Evolutionary conservation across 2,888 invertebrate species (phyloP), one percentile per base, ranked within the genome.

Genomic region (Nephrocerus scutellatus): DNA sequence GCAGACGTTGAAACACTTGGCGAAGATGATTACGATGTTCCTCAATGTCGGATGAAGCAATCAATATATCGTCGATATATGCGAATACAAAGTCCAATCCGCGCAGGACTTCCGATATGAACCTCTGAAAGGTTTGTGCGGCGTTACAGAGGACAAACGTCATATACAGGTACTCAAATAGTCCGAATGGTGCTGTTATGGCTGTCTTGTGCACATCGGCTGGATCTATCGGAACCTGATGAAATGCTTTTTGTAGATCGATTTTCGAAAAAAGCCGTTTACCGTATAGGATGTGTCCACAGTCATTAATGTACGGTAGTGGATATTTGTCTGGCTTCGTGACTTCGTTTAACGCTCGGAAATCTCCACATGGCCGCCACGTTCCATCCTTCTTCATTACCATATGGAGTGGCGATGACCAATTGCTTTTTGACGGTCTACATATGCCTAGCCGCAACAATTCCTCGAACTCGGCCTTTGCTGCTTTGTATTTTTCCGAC

Each of bases 41-140:
- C n/a, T 49, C 39, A 16, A 41, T 25, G 12, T 32, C 29, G 4
- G 26, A 9, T 7, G 56, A 52, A 4, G 54, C 53, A 4, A 58
- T 34, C 6, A 55, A 39, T 6, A 59, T 49, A 31, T 59, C 56
- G 30, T 59, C 58, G 2, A 59, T 22, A 30, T 55, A 60, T 6
- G 40, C 34, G 29, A 49, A 52, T 6, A 36, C 45, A 34, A 59
- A 52, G 9, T 43, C 39, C 5, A 56, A 20, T 4, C 46, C 54
- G 12, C 48, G 26, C 6, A 54, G 30, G 1, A 60, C 46, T 3
- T 48, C 46, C 32, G 64, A 49, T 21, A 66, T 58, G 35, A 60
- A 53, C 4, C 56, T 42, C 38, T 61, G 59, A 36, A 65, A 66
- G 1, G 59, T 59, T 24, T 40, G 39, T 9, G 30, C 34, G 2